Percentiles rank a stretch among this genome's conserved stretches.
Conservation (phyloP, 2,797 vertebrate genomes). For the Chaetodon trifasciatus region DNA sequence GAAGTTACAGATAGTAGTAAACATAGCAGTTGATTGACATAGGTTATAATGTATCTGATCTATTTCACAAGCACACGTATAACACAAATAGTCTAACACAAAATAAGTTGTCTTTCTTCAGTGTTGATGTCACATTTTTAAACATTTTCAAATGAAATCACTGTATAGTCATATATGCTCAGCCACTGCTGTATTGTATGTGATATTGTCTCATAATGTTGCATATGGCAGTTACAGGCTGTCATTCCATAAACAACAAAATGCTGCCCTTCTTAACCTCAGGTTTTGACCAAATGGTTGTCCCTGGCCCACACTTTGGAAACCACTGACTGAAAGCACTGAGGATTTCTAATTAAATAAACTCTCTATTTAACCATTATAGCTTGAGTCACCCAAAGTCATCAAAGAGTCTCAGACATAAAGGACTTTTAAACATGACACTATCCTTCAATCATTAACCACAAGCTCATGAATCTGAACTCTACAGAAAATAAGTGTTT, state of each 20-base stretch:
- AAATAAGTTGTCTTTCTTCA: background rate
- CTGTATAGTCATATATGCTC: too few relatives aligned
- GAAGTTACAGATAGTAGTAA: background rate
- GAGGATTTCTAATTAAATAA: background rate
- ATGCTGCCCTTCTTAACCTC: background rate
- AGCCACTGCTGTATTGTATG: background rate
- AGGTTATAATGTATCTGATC: background rate
- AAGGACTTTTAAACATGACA: background rate
- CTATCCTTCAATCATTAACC: background rate
- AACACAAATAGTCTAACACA: background rate
- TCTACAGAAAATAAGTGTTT: background rate
- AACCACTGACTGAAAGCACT: background rate
- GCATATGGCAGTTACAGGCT: background rate
- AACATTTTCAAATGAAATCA: background rate
- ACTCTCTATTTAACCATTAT: background rate
- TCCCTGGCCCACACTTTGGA: background rate
- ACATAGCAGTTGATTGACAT: background rate
- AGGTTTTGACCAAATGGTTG: background rate
- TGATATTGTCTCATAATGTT: background rate
- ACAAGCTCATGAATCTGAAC: background rate
- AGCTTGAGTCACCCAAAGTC: background rate
- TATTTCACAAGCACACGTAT: background rate
- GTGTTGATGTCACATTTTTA: background rate
- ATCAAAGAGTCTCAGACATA: background rate
- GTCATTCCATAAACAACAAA: background rate